These are phyloP conservation scores for Merluccius polli DNA, from an alignment of 2,797 vertebrate species.

Conservation along the genomic window DNA sequence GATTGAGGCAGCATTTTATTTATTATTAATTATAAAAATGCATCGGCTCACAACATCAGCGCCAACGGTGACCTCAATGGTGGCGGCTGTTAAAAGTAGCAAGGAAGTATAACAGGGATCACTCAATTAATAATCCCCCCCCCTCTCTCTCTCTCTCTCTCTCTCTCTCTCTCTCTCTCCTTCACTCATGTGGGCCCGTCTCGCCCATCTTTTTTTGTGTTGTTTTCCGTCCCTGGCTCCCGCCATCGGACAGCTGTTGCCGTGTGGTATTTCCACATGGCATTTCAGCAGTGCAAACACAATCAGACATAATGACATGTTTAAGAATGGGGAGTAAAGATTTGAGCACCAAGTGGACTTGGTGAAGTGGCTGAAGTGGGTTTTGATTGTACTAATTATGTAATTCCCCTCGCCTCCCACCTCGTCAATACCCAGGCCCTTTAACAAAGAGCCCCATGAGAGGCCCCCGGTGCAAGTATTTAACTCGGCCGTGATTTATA, in stretches of 20 bases:
- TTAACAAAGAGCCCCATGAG: background rate
- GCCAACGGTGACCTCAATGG: background rate
- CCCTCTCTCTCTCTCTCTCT: background rate
- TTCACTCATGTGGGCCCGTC: background rate
- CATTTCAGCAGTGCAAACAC: conserved; percentile 47
- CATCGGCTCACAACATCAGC: background rate
- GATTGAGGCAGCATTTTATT: background rate
- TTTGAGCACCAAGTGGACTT: conserved; percentile 43
- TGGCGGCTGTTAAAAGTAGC: background rate
- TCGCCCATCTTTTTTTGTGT: background rate
- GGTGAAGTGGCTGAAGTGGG: conserved; percentile 44
- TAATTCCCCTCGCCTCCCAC: conserved; percentile 21
- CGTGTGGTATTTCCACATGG: conserved; percentile 6
- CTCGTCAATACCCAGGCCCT: background rate
- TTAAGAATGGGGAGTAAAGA: conserved; percentile 52
- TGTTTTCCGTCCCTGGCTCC: background rate
- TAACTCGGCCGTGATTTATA: background rate
- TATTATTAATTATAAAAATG: background rate
- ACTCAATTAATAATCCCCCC: background rate
- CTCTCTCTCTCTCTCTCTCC: background rate
- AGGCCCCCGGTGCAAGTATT: background rate
- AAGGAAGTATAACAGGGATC: background rate
- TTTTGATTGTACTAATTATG: conserved; percentile 59
- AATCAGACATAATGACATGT: conserved; percentile 52
- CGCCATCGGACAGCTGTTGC: background rate